Evolutionary conservation across 2,113 vertebrate genomes (phyloP).

Genomic region (Vulpes lagopus): DNA sequence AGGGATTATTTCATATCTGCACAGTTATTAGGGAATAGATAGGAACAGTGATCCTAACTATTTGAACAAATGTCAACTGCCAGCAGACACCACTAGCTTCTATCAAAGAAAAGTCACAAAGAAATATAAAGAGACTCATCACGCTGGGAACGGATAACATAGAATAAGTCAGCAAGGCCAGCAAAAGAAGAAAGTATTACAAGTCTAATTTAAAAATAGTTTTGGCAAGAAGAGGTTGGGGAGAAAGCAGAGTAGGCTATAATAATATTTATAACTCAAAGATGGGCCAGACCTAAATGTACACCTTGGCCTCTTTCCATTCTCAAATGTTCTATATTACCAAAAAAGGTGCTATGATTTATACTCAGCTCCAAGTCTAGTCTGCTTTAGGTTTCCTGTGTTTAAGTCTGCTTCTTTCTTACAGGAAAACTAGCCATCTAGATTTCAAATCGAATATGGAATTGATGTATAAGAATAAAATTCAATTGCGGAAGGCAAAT

Average conservation of each 20-base stretch:
- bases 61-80: conserved; percentile 68
- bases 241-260: conserved; percentile 73
- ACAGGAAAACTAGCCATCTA: conserved; percentile 51
- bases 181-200: conserved; percentile 68
- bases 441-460: background rate
- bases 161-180: conserved; percentile 59
- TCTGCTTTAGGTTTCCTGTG: conserved; percentile 33
- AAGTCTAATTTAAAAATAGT: conserved; percentile 75
- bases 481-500: conserved; percentile 12
- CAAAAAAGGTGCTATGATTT: conserved; percentile 70
- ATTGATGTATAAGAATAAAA: conserved; percentile 49
- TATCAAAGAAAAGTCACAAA: conserved; percentile 63
- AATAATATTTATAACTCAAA: conserved; percentile 80
- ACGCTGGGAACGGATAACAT: conserved; percentile 54
- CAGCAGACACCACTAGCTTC: conserved; percentile 29
- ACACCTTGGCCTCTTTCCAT: conserved; percentile 76
- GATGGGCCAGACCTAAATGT: conserved; percentile 76
- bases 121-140: conserved; percentile 68
- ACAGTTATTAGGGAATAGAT: conserved; percentile 53
- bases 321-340: conserved; percentile 69
- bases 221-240: conserved; percentile 68
- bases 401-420: conserved; percentile 70
- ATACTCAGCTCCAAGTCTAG: conserved; percentile 60
- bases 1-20: conserved; percentile 27
- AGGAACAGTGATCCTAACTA: conserved; percentile 7